A percentile compares a stretch with the other conserved stretches of the same genome.
Evolutionary conservation across 2,888 invertebrate species (phyloP).

Genomic region (Chrysotoxum bicinctum): DNA sequence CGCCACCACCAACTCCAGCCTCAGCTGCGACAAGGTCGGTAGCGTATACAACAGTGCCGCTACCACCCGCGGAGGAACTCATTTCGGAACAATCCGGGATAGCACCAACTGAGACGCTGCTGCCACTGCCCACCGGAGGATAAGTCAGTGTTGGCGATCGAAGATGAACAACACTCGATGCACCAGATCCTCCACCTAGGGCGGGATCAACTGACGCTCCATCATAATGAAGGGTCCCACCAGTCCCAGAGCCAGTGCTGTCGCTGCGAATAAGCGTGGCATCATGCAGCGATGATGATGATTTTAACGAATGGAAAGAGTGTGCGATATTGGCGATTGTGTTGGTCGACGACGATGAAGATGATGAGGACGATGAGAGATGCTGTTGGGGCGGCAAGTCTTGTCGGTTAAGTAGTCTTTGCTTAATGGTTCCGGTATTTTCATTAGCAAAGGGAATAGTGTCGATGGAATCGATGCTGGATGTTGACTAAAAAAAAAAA

Average conservation of each 20-base stretch:
- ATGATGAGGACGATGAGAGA: constrained; percentile 81
- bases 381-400: constrained; percentile 79
- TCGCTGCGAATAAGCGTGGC: constrained; percentile 80
- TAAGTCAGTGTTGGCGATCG: constrained; percentile 79
- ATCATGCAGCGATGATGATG: constrained; percentile 82
- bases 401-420: constrained; percentile 85
- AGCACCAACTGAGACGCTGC: constrained; percentile 56
- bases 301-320: constrained; percentile 81
- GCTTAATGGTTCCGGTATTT: constrained; percentile 98
- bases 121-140: constrained; percentile 75
- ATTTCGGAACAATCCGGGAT: constrained; percentile 61
- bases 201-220: constrained; percentile 44
- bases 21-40: constrained; percentile 42
- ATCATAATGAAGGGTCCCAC: constrained; percentile 74
- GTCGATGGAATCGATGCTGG: constrained; percentile 95
- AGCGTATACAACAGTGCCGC: constrained; percentile 47
- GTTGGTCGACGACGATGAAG: constrained; percentile 81
- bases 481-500: constrained; percentile 88
- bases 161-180: constrained; percentile 75
- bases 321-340: constrained; percentile 81
- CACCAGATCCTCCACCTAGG: constrained; percentile 53
- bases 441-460: constrained; percentile 99
- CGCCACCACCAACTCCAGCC: constrained; percentile 51
- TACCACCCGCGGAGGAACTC: constrained; percentile 57
- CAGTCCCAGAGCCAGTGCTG: constrained; percentile 83